Evolutionary conservation across 2,888 invertebrate species (phyloP), one percentile per base, ranked within the genome.

Genomic region (Cryptocephalus moraei): DNA sequence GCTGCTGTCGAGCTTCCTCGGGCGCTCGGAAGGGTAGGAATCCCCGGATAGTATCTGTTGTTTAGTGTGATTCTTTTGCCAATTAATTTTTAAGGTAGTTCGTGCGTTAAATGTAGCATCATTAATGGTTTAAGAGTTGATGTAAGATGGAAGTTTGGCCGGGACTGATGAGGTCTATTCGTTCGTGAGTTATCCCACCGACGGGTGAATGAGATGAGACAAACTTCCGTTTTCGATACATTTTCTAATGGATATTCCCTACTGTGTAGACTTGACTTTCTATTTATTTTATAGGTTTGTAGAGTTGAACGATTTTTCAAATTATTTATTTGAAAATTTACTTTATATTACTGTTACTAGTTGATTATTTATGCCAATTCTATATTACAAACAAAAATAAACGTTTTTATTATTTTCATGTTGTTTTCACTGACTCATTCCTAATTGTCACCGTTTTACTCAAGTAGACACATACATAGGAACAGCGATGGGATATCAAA

Each of bases 1-100:
- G 34, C 61, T 67, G 34, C 51, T 70, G n/a, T 58, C 62, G 44
- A 65, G 66, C 31, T 46, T 69, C 49, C 68, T 69, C 51, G 63
- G 33, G 11, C 12, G 43, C 33, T 34, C 22, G 33, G 34, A n/a
- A 33, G 13, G 14, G 34, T 12, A n/a, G 4, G 33, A 11, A 22
- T 11, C 33, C 13, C 41, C 33, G 32, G 32, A 9, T 41, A 10
- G 6, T 33, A n/a, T 43, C 12, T 43, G 10, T 33, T 22, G 8
- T n/a, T 43, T 33, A 12, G n/a, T 33, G 42, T 42, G 42, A 32
- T 42, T 32, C 22, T 22, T 42, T 11, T 42, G 41, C n/a, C 42
- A 42, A 32, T 11, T 33, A 33, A 13, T 32, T 11, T 33, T 34
- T 32, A 33, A 32, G 31, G 12, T 34, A 22, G 22, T 22, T 22